These are phyloP conservation scores for Drosophila algonquin DNA, from an alignment of 2,888 invertebrate genomes.

Conservation along the genomic window DNA sequence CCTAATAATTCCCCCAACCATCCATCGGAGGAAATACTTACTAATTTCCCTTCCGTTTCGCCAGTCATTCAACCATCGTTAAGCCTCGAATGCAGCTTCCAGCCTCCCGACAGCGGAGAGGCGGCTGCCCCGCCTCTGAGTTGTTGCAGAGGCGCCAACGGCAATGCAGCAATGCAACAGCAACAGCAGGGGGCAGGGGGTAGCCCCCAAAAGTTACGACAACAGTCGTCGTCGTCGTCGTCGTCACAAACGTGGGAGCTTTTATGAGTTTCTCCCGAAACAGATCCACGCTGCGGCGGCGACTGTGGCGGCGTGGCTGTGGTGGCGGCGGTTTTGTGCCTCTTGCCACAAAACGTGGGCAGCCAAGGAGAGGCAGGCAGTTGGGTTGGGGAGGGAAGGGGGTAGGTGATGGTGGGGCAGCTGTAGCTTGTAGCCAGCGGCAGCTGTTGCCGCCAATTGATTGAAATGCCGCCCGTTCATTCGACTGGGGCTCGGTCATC, in stretches of 20 bases:
- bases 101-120: neutral
- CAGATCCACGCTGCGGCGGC: slow-evolving; percentile 41
- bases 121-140: slow-evolving; percentile 6
- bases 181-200: slow-evolving; percentile 3
- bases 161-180: slow-evolving; percentile 44
- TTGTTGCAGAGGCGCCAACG: slow-evolving; percentile 62
- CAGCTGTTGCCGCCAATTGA: slow-evolving; percentile 80
- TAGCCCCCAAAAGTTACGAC: slow-evolving; percentile 61
- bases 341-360: slow-evolving; percentile 69
- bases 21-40: neutral
- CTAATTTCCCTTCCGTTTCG: neutral
- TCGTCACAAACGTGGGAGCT: slow-evolving; percentile 72
- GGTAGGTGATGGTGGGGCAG: slow-evolving; percentile 18
- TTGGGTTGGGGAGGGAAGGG: neutral
- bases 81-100: slow-evolving; percentile 4
- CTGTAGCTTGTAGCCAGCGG: slow-evolving; percentile 49
- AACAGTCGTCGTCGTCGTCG: slow-evolving; percentile 45
- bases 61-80: slow-evolving; percentile 3
- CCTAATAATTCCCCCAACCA: neutral
- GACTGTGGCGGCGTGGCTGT: slow-evolving; percentile 40
- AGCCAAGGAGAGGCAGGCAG: slow-evolving; percentile 5
- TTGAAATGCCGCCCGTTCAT: slow-evolving; percentile 74
- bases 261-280: slow-evolving; percentile 70
- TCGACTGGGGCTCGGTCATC: slow-evolving; percentile 54
- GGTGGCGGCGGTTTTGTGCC: slow-evolving; percentile 33